Conservation (phyloP, 1,140 invertebrate species). For the Drosophila varians region DNA sequence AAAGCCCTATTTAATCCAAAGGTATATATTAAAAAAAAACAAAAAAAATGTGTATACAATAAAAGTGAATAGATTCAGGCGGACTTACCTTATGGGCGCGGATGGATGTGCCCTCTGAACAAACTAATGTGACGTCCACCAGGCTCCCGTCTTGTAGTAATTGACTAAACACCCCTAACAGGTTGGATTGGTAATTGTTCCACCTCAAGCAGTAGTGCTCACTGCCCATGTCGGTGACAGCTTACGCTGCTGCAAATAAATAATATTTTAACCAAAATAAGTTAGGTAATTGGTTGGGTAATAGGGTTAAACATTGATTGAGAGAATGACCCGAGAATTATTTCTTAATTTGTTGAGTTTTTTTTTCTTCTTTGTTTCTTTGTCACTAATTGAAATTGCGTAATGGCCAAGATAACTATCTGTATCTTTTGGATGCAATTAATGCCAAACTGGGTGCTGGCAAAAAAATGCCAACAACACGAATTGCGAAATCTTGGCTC, state of each 20-base stretch:
- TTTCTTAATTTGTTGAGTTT: constrained; percentile 53
- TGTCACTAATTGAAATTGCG: constrained; percentile 60
- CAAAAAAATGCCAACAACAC: constrained; percentile 42
- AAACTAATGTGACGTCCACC: constrained; percentile 97
- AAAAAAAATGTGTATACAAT: too few species aligned
- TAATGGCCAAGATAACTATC: constrained; percentile 44
- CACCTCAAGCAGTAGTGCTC: constrained; percentile 97
- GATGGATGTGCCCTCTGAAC: constrained; percentile 95
- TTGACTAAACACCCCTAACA: constrained; percentile 97
- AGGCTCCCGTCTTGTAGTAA: constrained; percentile 96
- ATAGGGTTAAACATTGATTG: background rate
- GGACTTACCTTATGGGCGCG: constrained; percentile 92
- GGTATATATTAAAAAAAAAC: too few species aligned
- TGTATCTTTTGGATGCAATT: constrained; percentile 54
- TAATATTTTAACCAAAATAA: too few species aligned
- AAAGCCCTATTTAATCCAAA: background rate
- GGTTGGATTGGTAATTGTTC: constrained; percentile 98
- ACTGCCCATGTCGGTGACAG: constrained; percentile 96
- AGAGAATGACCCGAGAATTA: constrained; percentile 22
- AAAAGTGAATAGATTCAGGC: too few species aligned
- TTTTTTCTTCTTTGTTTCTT: background rate
- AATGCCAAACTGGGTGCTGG: constrained; percentile 48
- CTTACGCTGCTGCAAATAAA: constrained; percentile 90
- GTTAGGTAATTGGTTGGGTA: too few species aligned
- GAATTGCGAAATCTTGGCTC: constrained; percentile 63